These are phyloP conservation scores for Petrolisthes cinctipes DNA, from an alignment of 2,888 invertebrate genomes.

Conservation along the genomic window DNA sequence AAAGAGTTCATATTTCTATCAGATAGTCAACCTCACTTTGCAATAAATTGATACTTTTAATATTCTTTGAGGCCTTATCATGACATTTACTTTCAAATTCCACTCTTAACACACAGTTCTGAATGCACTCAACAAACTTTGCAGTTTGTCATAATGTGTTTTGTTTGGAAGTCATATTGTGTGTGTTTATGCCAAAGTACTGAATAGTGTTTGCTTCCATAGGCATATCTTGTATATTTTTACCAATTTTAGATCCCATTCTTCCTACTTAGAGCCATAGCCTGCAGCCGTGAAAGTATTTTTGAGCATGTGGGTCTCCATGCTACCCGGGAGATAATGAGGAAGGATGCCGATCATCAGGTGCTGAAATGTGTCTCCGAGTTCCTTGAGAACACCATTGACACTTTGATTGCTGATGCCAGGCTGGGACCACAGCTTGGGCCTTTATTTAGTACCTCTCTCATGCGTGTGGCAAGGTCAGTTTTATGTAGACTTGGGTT, in stretches of 20 bases:
- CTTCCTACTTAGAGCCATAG: slow-evolving; percentile 54
- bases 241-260: background rate
- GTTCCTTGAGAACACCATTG: slow-evolving; percentile 64
- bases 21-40: too few species aligned
- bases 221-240: background rate
- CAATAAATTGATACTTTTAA: too few species aligned
- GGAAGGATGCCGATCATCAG: slow-evolving; percentile 63
- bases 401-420: slow-evolving; percentile 59
- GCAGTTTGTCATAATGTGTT: background rate
- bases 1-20: too few species aligned
- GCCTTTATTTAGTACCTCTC: slow-evolving; percentile 57
- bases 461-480: slow-evolving; percentile 60
- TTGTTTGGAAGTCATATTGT: background rate
- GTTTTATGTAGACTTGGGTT: background rate
- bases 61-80: too few species aligned
- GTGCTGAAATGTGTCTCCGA: slow-evolving; percentile 65
- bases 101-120: too few species aligned
- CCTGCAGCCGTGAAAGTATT: slow-evolving; percentile 62
- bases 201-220: background rate
- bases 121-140: too few species aligned
- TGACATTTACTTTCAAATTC: too few species aligned
- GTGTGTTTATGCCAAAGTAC: background rate
- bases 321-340: slow-evolving; percentile 63
- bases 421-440: slow-evolving; percentile 50
- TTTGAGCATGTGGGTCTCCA: slow-evolving; percentile 62